Evolutionary conservation across 2,888 invertebrate genomes (phyloP), one percentile per base, ranked within the genome.

Genomic region (Temnothorax ravouxi): DNA sequence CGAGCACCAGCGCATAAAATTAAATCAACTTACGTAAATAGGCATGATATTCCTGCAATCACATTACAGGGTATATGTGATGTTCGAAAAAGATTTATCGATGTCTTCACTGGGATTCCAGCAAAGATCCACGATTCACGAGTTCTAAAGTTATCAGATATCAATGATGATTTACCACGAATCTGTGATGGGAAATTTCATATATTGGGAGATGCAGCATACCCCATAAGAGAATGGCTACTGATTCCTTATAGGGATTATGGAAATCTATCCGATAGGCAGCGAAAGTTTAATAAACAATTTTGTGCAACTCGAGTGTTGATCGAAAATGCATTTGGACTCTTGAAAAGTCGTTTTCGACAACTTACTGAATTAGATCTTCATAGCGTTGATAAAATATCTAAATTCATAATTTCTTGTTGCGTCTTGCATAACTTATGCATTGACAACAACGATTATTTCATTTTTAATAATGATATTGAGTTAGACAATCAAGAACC

Each of bases 321-420:
- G 8, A 89, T 92, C 5, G 91, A 92, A 86, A 87, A 92, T 86
- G 87, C 92, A 3, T 92, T 93, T 81, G 92, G 90, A 5, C 44
- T 92, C 6, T 79, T 93, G 18, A 94, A 93, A 84, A 59, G 84
- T 4, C 79, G 93, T 47, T 93, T 93, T 83, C 84, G 90, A 18
- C 88, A 92, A 59, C 69, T 93, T 1, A 88, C 56, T 5, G 47
- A 66, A 29, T 11, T 86, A 54, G 85, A 88, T 61, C 29, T 86
- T 64, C 75, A 79, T 72, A 47, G 44, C 25, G 71, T 87, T 38
- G 69, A 52, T 54, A 52, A 67, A 5, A 67, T 50, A n/a, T 67
- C 50, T 8, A 71, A 71, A 71, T 71, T 71, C 8, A 71, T 54
- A 13, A 54, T 71, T 52, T 52, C 52, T 34, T 71, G 69, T 38